Evolutionary conservation across 2,113 vertebrate genomes (phyloP).

Genomic region (Madoqua kirkii): DNA sequence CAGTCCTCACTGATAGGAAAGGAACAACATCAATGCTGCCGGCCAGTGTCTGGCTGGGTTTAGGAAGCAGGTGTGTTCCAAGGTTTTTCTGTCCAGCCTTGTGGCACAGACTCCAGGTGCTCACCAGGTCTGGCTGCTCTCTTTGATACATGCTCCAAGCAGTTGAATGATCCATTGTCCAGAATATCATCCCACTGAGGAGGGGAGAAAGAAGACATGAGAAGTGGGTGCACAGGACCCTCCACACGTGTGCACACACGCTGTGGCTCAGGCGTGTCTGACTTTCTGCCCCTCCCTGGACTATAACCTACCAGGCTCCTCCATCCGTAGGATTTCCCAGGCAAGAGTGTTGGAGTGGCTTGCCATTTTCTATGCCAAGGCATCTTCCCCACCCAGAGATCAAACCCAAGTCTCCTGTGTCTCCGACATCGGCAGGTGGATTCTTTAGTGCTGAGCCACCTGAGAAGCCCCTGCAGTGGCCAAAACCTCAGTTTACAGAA

Average conservation of each 20-base stretch:
- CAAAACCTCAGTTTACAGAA: neutral
- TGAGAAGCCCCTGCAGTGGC: neutral
- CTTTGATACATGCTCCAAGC: neutral
- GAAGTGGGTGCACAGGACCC: neutral
- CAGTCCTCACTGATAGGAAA: too few species aligned
- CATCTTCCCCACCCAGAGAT: neutral
- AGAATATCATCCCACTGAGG: too few species aligned
- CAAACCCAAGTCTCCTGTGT: neutral
- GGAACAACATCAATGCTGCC: rapidly evolving
- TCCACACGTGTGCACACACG: neutral
- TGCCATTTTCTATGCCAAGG: neutral
- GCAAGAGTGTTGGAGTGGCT: neutral
- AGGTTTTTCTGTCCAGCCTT: neutral
- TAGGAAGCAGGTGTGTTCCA: neutral
- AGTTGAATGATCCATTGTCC: neutral
- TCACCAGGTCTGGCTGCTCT: rapidly evolving
- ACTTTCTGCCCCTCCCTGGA: neutral
- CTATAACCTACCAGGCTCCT: neutral
- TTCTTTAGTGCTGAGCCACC: neutral
- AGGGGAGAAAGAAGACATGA: too few species aligned
- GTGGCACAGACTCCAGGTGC: neutral
- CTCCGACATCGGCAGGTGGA: neutral
- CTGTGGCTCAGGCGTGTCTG: neutral
- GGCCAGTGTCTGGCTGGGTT: rapidly evolving
- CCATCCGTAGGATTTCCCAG: neutral